phyloP scores from a whole-genome alignment of 2,797 vertebrate species.

The Microhierax caerulescens region DNA sequence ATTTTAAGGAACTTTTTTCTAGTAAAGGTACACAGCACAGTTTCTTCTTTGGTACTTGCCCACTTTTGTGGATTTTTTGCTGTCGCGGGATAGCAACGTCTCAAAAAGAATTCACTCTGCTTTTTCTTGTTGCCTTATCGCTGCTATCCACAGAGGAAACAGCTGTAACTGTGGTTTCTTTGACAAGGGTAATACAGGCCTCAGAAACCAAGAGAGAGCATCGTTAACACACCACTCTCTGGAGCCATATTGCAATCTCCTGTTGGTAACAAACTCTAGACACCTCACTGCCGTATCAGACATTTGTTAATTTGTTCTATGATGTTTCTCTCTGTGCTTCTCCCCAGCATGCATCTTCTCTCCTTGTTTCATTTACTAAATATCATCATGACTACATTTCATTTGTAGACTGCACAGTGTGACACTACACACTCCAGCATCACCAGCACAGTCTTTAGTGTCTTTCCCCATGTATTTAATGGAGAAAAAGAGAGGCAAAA shows the following conservation, averaged over 20 bases:
- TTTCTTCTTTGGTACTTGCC: not conserved
- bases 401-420: not conserved
- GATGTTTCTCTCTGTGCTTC: not conserved
- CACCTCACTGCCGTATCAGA: not conserved
- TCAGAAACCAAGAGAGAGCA: not conserved
- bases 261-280: not conserved
- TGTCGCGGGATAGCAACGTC: not conserved
- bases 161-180: not conserved
- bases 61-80: not conserved
- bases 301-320: not conserved
- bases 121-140: not conserved
- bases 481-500: not conserved
- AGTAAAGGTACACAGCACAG: not conserved
- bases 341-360: not conserved
- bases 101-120: not conserved
- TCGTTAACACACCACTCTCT: not conserved
- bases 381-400: not conserved
- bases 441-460: not conserved
- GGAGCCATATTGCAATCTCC: not conserved
- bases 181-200: not conserved
- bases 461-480: too few species aligned
- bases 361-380: not conserved
- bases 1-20: not conserved
- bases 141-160: not conserved
- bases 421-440: not conserved